These are phyloP conservation scores for Ispidina picta DNA, from an alignment of 2,797 vertebrate species.

Conservation along the genomic window DNA sequence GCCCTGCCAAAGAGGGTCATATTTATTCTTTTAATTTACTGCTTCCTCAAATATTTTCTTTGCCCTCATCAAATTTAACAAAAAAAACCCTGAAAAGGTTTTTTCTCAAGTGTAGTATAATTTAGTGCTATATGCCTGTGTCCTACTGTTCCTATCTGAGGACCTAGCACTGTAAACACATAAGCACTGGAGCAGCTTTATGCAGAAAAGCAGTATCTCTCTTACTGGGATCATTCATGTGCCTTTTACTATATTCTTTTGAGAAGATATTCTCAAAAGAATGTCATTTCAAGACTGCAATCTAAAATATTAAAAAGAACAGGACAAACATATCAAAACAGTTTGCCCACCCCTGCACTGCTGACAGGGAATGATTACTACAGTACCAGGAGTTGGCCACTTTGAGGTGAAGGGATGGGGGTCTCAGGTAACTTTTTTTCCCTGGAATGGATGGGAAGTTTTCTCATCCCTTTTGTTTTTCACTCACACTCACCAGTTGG, in stretches of 20 bases:
- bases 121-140: constrained; percentile 26
- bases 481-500: neutral
- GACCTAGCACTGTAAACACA: constrained; percentile 1
- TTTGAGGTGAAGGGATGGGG: neutral
- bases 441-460: neutral
- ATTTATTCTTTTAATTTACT: neutral
- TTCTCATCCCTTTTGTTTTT: constrained; percentile 2
- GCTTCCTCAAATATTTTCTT: neutral
- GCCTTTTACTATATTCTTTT: constrained; percentile 10
- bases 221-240: neutral
- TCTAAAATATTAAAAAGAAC: constrained; percentile 6
- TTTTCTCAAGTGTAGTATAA: constrained; percentile 27
- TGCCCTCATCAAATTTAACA: neutral
- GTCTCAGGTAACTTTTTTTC: neutral
- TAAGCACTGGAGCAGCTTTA: constrained; percentile 46
- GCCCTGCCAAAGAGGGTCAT: neutral
- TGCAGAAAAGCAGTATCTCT: constrained; percentile 9
- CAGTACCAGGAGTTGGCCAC: constrained; percentile 23
- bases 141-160: constrained; percentile 13
- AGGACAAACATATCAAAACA: neutral
- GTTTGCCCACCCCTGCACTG: neutral
- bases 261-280: neutral
- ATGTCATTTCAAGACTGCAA: constrained; percentile 13
- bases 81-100: neutral
- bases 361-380: neutral